Conservation (phyloP, 2,888 invertebrate genomes). For the Drosophila kanekoi region DNA sequence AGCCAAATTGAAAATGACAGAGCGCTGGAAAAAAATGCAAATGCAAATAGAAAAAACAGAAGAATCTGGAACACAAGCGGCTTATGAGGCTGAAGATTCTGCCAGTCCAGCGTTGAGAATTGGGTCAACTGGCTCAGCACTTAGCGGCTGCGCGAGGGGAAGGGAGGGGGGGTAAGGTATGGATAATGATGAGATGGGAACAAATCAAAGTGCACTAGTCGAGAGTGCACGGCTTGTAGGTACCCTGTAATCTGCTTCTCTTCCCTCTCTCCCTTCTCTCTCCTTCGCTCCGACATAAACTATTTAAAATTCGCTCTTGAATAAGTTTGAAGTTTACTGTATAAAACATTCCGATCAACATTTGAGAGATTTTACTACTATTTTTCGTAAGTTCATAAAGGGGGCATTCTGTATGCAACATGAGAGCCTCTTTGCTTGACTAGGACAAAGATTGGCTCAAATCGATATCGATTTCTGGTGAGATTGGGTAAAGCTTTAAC, state of each 20-base stretch:
- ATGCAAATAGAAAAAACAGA: slow-evolving; percentile 10
- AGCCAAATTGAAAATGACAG: slow-evolving; percentile 78
- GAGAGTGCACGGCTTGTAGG: background rate
- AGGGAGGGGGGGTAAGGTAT: slow-evolving; percentile 2
- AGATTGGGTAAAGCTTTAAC: too few relatives aligned
- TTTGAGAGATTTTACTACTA: too few relatives aligned
- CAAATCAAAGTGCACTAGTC: background rate
- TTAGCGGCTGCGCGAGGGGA: background rate
- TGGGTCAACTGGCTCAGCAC: slow-evolving; percentile 35
- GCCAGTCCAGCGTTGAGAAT: slow-evolving; percentile 14
- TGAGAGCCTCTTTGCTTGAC: too few relatives aligned
- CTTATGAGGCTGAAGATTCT: slow-evolving; percentile 62
- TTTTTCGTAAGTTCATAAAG: too few relatives aligned
- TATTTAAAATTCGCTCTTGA: too few relatives aligned
- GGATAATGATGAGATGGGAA: background rate
- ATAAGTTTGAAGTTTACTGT: too few relatives aligned
- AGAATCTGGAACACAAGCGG: slow-evolving; percentile 52
- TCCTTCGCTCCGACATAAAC: too few relatives aligned
- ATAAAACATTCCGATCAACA: too few relatives aligned
- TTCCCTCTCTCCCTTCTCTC: too few relatives aligned
- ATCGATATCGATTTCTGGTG: too few relatives aligned
- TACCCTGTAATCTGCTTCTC: background rate
- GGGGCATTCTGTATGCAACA: too few relatives aligned
- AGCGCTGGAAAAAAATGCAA: slow-evolving; percentile 17
- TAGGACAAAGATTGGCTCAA: too few relatives aligned